phyloP scores from a whole-genome alignment of 2,113 vertebrate genomes.

The Salvelinus alpinus region DNA sequence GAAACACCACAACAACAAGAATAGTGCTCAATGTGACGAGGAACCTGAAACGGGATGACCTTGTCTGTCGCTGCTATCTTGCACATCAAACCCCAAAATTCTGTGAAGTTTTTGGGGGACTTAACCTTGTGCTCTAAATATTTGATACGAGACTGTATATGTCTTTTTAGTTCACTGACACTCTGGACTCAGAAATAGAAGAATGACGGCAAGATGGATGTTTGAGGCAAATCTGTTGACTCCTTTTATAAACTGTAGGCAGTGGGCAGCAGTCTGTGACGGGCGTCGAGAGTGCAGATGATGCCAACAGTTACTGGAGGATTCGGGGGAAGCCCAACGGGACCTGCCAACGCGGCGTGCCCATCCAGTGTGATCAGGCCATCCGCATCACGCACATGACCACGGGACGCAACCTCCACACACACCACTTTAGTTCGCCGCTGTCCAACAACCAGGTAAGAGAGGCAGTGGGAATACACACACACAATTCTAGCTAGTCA shows the following conservation, averaged over 20 bases:
- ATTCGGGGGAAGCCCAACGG: conserved; percentile 82
- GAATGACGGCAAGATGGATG: too few relatives aligned
- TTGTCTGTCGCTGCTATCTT: too few relatives aligned
- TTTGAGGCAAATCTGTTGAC: too few relatives aligned
- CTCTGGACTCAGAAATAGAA: too few relatives aligned
- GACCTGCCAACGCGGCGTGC: conserved; percentile 82
- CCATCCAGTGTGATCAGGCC: conserved; percentile 86
- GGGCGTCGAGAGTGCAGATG: conserved; percentile 89
- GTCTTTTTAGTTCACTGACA: too few relatives aligned
- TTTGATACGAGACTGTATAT: too few relatives aligned
- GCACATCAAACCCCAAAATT: too few relatives aligned
- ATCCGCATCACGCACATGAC: conserved; percentile 93
- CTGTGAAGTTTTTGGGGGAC: too few relatives aligned
- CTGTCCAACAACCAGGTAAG: conserved; percentile 92
- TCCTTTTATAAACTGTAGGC: conserved; percentile 64
- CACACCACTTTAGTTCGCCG: conserved; percentile 91
- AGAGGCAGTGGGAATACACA: background rate
- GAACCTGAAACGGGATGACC: too few relatives aligned
- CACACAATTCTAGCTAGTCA: background rate
- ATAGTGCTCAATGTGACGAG: too few relatives aligned
- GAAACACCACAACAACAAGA: too few relatives aligned
- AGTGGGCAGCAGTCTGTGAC: conserved; percentile 98
- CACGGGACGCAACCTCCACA: conserved; percentile 93
- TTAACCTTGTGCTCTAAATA: too few relatives aligned
- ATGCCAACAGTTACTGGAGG: conserved; percentile 97